A percentile compares a stretch with the other conserved stretches of the same genome.
Conservation (phyloP, 2,888 invertebrate genomes). For the Tuta absoluta region DNA sequence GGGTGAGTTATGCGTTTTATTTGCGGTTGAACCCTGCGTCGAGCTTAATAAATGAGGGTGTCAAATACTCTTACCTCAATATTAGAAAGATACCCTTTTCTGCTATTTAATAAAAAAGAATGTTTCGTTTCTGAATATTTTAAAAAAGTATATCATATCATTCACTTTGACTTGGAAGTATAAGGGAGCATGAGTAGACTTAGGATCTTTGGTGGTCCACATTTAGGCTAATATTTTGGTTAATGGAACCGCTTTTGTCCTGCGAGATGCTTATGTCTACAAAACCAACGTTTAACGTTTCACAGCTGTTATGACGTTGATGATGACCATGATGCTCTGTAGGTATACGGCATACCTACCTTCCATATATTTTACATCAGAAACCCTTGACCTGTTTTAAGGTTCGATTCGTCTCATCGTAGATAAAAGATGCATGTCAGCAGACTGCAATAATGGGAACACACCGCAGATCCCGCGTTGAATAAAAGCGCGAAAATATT, state of each 20-base stretch:
- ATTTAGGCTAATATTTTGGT: too few species aligned
- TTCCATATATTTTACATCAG: background rate
- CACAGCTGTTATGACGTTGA: too few species aligned
- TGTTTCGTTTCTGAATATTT: too few species aligned
- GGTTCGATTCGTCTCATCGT: slow-evolving; percentile 5
- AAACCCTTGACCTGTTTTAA: background rate
- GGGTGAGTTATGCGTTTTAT: background rate
- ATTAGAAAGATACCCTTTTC: background rate
- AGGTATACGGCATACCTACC: too few species aligned
- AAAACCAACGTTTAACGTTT: too few species aligned
- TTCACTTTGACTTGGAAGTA: too few species aligned
- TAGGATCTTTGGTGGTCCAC: too few species aligned
- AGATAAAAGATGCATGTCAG: slow-evolving; percentile 16
- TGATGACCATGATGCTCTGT: too few species aligned
- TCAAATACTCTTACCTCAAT: background rate
- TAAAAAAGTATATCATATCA: too few species aligned
- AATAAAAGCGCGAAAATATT: background rate
- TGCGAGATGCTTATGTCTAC: too few species aligned
- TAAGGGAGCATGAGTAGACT: too few species aligned
- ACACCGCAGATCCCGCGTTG: background rate
- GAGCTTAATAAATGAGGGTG: background rate
- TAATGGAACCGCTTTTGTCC: too few species aligned
- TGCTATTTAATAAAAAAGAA: background rate
- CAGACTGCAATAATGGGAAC: slow-evolving; percentile 9
- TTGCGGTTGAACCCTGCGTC: background rate